Base-by-base conservation (phyloP, 1,140 invertebrate genomes). In the Whitmania pigra region DNA sequence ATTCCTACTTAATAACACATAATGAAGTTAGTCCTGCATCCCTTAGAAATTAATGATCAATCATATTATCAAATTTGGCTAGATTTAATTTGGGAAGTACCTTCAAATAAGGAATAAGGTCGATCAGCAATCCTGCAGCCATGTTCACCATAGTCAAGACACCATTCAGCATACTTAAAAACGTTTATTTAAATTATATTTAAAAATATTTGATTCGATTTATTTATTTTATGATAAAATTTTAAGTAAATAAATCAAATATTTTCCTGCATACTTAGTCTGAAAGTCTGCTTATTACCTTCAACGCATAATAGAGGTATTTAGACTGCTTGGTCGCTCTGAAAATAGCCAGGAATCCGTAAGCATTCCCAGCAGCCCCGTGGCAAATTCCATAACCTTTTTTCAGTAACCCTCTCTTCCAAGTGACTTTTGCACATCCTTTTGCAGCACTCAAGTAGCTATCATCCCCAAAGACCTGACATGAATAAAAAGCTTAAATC, bases 371-470 rank as follows among this genome's bases (percentile, higher is more conserved):
- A 78, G 91, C 85, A 22, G 90, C 88, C 2, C 94, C 94, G 81
- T 97, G 93, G 81, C 94, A 96, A 7, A 97, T 82, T 69, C 92
- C 89, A 80, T 91, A 93, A 13, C 93, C 92, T 83, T 95, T 96
- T 74, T 84, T 87, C 20, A 93, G 82, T n/a, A 96, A 78, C 49
- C 93, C 93, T 75, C 90, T 82, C 73, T 86, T 74, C 93, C 93
- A 96, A 70, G 92, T 86, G 27, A 91, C 85, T 71, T 93, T 88
- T 22, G 87, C 88, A 78, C 88, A 90, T 75, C 87, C 80, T 71
- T 86, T 74, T 13, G 91, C 90, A 67, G 85, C 85, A 75, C 88
- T 79, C 66, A 93, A 78, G 82, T 94, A 96, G 76, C 87, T 85
- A 22, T 86, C 78, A 69, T 92, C 87, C 53, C 84, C 78, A 82